Evolutionary conservation across 1,140 invertebrate genomes (phyloP).

Genomic region (Zaprionus inermis): DNA sequence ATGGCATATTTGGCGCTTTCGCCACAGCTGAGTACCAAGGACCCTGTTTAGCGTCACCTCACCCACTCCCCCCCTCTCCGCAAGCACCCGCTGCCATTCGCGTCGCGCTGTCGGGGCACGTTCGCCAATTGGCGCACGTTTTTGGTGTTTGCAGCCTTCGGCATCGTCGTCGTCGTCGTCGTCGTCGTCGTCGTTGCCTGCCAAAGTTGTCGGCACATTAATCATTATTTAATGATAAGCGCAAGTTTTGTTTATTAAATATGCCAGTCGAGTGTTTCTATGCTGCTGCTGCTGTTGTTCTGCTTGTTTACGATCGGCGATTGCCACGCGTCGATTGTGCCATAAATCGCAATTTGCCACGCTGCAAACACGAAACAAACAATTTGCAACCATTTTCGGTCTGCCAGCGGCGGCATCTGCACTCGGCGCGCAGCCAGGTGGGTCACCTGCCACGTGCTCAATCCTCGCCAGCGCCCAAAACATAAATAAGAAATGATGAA

Average conservation of each 20-base stretch:
- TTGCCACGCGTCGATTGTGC: slow-evolving; percentile 65
- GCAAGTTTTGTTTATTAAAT: slow-evolving; percentile 77
- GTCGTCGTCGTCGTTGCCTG: slow-evolving; percentile 28
- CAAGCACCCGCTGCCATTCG: not conserved
- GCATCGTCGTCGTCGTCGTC: not conserved
- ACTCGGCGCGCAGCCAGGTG: not conserved
- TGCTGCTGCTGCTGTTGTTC: slow-evolving; percentile 20
- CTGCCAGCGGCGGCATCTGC: not conserved
- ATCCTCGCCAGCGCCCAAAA: not conserved
- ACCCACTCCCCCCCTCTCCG: not conserved
- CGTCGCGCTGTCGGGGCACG: slow-evolving; percentile 34
- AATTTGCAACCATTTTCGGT: slow-evolving; percentile 13
- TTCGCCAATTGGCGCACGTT: slow-evolving; percentile 52
- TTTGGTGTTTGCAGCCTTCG: slow-evolving; percentile 37
- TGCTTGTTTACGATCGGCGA: slow-evolving; percentile 60
- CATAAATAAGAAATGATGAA: not conserved
- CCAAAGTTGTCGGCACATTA: slow-evolving; percentile 71
- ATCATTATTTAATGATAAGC: slow-evolving; percentile 78
- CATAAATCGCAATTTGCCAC: slow-evolving; percentile 52
- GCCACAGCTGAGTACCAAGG: not conserved
- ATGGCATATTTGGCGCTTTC: not conserved
- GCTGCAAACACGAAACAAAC: slow-evolving; percentile 6
- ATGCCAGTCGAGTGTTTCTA: slow-evolving; percentile 31
- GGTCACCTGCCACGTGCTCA: not conserved
- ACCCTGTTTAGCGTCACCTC: not conserved